Evolutionary conservation across 30 jellyfish, hydroid and myxozoan genomes (phyloP), one percentile per base, ranked within the genome.

Genomic region (Sanderia malayensis): DNA sequence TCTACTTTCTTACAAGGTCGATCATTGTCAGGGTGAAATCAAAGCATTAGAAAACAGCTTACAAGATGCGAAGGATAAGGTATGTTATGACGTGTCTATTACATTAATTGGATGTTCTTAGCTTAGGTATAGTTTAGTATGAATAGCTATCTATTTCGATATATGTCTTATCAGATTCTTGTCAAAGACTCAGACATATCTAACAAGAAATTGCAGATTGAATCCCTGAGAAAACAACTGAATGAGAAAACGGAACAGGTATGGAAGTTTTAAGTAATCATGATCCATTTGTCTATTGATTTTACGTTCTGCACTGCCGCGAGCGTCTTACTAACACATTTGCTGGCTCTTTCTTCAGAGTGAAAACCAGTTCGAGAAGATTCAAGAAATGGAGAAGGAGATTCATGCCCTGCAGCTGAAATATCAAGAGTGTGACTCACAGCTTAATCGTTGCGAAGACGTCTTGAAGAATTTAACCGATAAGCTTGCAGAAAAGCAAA

Each of bases 381-480:
- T 82, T n/a, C 76, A 71, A 59, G 94, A 82, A 32, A 70, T 82
- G 94, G 82, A 82, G 41, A 47, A 32, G 3, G 82, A 82, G 30
- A 82, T 63, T 69, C 80, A 70, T 44, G 59, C 34, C 2, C 69
- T 71, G 2, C 73, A 37, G 57, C 49, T 81, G 60, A 80, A 71
- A 45, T 45, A 71, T 67, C 83, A 75, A 45, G 87, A 74, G 20
- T 66, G 89, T 20, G 85, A 85, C 26, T n/a, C 72, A 2, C 87
- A 85, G 82, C 17, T 85, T 62, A 69, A 41, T 55, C 79, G 87
- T 8, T 85, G 94, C 70, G 98, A 92, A 58, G 96, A 80, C 25
- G 91, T 85, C 49, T 37, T 92, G 25, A 73, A 64, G 21, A 95
- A 84, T 24, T 61, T 76, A 66, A 79, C 86, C 4, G 96, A 84